Evolutionary conservation across 1,140 invertebrate genomes (phyloP), one percentile per base, ranked within the genome.

Genomic region (Apis dorsata): DNA sequence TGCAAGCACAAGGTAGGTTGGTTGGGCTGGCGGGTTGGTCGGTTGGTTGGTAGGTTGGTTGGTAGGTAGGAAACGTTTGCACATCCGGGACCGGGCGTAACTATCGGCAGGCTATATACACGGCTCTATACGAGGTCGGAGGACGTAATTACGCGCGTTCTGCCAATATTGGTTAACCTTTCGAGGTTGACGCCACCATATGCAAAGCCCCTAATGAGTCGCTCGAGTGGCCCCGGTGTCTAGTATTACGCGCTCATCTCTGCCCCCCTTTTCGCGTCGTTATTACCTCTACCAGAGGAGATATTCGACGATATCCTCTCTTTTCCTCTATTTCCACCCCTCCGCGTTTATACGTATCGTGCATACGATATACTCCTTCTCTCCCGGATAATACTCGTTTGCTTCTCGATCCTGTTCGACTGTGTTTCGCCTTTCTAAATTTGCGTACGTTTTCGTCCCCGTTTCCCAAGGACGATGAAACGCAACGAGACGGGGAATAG

Each of bases 151-250:
- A 94, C 92, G 92, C 90, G 90, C 89, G 91, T 93, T 93, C 92
- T 92, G 92, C 93, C 92, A 94, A 94, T 94, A 94, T 94, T 94
- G 93, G 92, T 93, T 92, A 93, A 93, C 93, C 93, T 94, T 94
- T 94, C 92, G 92, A 94, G 93, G 92, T 93, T 93, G 92, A 92
- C 92, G 92, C 91, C 91, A 90, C 91, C 91, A 93, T 93, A 93
- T 92, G 92, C 92, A 93, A 93, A 92, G 92, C 91, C 93, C 91
- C 90, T 93, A 93, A 93, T 93, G 93, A 93, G 92, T 92, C 89
- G 90, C 90, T 93, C 90, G 91, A 93, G 92, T 92, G 92, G 90
- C 87, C 79, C 85, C 89, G 89, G 82, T 89, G 87, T 90, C 90
- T 89, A 90, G 88, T 90, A 91, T 91, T 91, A 91, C 90, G 82